These are phyloP conservation scores for Drosophila kikkawai DNA, from an alignment of 1,140 invertebrate species.

Conservation along the genomic window DNA sequence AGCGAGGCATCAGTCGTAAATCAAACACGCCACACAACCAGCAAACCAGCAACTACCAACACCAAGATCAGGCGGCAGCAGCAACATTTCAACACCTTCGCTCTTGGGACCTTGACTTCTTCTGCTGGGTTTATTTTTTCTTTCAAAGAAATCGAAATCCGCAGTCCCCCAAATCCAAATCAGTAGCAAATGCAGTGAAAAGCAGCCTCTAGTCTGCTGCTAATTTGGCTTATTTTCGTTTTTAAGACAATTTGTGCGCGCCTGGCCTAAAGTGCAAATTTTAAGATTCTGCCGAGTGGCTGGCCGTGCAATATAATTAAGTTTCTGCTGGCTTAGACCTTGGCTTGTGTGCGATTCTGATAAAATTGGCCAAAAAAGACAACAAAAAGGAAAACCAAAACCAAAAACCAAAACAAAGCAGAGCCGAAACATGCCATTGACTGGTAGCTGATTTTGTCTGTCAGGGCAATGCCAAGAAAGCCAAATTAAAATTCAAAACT, in stretches of 20 bases:
- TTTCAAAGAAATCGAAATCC: constrained; percentile 60
- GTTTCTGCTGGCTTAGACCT: constrained; percentile 78
- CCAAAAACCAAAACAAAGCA: constrained; percentile 9
- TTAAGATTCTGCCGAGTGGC: constrained; percentile 65
- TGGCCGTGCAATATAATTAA: constrained; percentile 78
- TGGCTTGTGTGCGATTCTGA: constrained; percentile 82
- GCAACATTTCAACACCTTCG: constrained; percentile 82
- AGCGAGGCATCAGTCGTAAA: constrained; percentile 72
- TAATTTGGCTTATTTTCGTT: constrained; percentile 81
- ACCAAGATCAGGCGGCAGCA: constrained; percentile 33
- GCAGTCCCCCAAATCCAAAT: constrained; percentile 46
- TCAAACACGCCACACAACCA: constrained; percentile 71
- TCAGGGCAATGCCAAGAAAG: constrained; percentile 60
- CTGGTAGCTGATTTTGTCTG: constrained; percentile 75
- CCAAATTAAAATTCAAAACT: constrained; percentile 83
- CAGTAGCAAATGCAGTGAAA: constrained; percentile 68
- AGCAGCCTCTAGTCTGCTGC: constrained; percentile 58
- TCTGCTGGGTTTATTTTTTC: constrained; percentile 1
- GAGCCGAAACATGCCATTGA: constrained; percentile 67
- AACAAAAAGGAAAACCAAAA: neutral
- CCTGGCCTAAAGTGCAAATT: constrained; percentile 82
- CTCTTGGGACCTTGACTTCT: constrained; percentile 73
- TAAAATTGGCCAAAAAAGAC: constrained; percentile 73
- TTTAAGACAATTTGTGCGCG: constrained; percentile 78
- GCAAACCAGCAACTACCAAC: constrained; percentile 8